Percentiles rank a stretch among this genome's conserved stretches.
phyloP scores from a whole-genome alignment of 2,888 invertebrate genomes.

The Leptothorax acervorum region DNA sequence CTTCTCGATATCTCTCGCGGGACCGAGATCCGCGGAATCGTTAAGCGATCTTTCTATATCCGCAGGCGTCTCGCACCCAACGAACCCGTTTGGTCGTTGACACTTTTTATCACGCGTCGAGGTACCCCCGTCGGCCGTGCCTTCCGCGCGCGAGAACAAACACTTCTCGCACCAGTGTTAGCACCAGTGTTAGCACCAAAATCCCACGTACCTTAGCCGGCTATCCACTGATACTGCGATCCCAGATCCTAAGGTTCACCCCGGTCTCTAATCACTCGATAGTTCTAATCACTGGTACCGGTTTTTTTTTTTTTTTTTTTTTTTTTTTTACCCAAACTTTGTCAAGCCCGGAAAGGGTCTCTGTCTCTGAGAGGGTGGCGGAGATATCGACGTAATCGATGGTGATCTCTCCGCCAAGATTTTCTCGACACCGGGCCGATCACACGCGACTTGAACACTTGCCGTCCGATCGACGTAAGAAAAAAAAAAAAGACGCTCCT shows the following conservation, averaged over 20 bases:
- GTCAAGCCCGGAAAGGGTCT: constrained; percentile 9
- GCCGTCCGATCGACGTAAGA: constrained; percentile 33
- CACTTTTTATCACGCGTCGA: constrained; percentile 44
- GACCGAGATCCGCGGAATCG: constrained; percentile 57
- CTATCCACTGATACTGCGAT: constrained; percentile 66
- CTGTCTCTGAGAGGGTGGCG: not conserved
- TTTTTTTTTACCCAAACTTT: constrained; percentile 39
- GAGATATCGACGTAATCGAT: constrained; percentile 30
- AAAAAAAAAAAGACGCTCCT: constrained; percentile 77
- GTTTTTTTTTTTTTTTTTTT: not conserved
- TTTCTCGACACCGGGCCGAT: constrained; percentile 66
- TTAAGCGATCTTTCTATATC: constrained; percentile 50
- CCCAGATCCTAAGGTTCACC: constrained; percentile 44
- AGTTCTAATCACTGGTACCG: constrained; percentile 58
- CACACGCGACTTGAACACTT: constrained; percentile 75
- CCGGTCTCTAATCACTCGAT: constrained; percentile 63
- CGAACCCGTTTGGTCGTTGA: constrained; percentile 35
- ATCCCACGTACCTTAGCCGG: constrained; percentile 69
- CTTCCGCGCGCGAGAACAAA: constrained; percentile 15
- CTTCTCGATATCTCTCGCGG: constrained; percentile 50
- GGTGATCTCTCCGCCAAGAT: constrained; percentile 45
- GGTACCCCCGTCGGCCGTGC: constrained; percentile 41
- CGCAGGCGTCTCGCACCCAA: constrained; percentile 20
- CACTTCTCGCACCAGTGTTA: constrained; percentile 43
- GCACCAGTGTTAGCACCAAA: constrained; percentile 15